Evolutionary conservation across 1,140 invertebrate genomes (phyloP).

Genomic region (Solen grandis): DNA sequence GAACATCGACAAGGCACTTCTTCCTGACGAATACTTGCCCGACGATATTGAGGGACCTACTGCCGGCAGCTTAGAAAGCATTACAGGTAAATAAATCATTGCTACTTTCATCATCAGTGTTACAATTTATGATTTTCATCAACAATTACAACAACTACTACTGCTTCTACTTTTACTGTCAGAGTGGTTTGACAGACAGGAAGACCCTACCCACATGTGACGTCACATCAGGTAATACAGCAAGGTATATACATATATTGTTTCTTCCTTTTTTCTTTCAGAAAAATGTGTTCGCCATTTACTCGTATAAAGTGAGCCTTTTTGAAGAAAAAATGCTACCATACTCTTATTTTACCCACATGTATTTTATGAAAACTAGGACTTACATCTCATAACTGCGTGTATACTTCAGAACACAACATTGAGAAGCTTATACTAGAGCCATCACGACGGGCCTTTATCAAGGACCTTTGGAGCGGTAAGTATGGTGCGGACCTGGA

Average conservation of each 20-base stretch:
- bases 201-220: not conserved
- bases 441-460: slow-evolving; percentile 29
- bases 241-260: not conserved
- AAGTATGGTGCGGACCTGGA: slow-evolving; percentile 36
- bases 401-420: slow-evolving; percentile 39
- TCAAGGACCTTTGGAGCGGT: slow-evolving; percentile 52
- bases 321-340: too few species aligned
- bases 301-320: too few species aligned
- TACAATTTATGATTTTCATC: not conserved
- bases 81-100: slow-evolving; percentile 55
- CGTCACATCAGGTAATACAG: not conserved
- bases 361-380: too few species aligned
- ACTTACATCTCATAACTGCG: too few species aligned
- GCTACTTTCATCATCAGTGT: not conserved
- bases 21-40: slow-evolving; percentile 64
- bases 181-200: not conserved
- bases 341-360: too few species aligned
- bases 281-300: not conserved
- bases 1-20: slow-evolving; percentile 52
- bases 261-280: not conserved
- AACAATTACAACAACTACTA: not conserved
- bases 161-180: too few species aligned
- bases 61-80: slow-evolving; percentile 47
- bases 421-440: slow-evolving; percentile 40
- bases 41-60: slow-evolving; percentile 59